Base-by-base conservation (phyloP, 2,888 invertebrate species). In the Adineta ricciae region DNA sequence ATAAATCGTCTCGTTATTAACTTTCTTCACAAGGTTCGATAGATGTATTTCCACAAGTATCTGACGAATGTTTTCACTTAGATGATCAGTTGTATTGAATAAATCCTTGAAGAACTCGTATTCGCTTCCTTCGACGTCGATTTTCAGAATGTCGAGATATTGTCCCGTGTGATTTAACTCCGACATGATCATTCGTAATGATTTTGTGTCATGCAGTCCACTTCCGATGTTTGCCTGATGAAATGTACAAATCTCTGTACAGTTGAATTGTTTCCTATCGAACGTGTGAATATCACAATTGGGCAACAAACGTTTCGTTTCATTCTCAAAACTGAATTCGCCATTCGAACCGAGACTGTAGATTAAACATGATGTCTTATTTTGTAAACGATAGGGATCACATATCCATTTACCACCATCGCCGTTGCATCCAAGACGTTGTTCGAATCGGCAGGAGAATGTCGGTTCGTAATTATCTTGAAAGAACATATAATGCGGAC, bases 251-350 rank as follows among this genome's bases (percentile, higher is more conserved):
- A 41, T 41, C 21, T 41, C 16, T 41, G 73, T 78, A 78, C 73
- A 78, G 24, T 78, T 78, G 41, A 78, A 78, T n/a, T 41, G 24
- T 21, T 78, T 41, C 21, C 21, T 78, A 78, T 78, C 73, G 41
- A 78, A 78, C 41, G 73, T 78, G 41, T 78, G 73, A 11, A 78
- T 78, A 24, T 78, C 73, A 78, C 73, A 78, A 24, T 78, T 36
- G 3, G 36, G 73, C 21, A 78, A 19, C 7, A 2, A 21, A 38
- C 21, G 36, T 24, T 41, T 78, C 9, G 41, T 41, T 41, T 78
- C 38, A 24, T 78, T 41, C 24, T 78, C 73, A 41, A 78, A 78
- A 24, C 38, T 41, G 41, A 78, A 78, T 78, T 78, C 73, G 24
- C 41, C 41, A 24, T 36, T 41, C 9, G 73, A 78, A 78, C 73